Conservation (phyloP, 2,888 invertebrate species). For the Meliscaeva auricollis region DNA sequence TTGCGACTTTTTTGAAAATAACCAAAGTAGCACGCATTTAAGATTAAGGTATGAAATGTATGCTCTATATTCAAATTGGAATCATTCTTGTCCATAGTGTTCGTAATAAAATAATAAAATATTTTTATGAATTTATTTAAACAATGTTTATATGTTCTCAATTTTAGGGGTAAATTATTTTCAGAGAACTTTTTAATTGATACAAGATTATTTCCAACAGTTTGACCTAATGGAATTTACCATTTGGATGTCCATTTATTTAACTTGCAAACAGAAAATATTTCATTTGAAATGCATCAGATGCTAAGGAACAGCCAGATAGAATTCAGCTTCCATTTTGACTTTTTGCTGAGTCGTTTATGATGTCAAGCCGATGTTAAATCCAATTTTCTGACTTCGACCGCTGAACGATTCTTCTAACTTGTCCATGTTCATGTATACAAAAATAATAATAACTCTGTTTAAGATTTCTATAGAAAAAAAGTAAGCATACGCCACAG, state of each 20-base stretch:
- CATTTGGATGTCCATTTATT: background rate
- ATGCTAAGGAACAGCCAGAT: too few relatives aligned
- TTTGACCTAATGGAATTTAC: background rate
- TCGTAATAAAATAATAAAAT: background rate
- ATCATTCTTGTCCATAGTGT: constrained; percentile 54
- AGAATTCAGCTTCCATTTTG: too few relatives aligned
- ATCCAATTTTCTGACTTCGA: too few relatives aligned
- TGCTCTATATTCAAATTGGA: constrained; percentile 13
- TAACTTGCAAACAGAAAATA: background rate
- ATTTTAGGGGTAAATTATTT: background rate
- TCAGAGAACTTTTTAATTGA: background rate
- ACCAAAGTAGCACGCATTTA: constrained; percentile 1
- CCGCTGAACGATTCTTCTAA: too few relatives aligned
- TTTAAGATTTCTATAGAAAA: too few relatives aligned
- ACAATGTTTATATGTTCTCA: background rate
- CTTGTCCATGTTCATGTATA: too few relatives aligned
- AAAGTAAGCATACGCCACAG: too few relatives aligned
- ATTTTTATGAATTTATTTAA: too few relatives aligned
- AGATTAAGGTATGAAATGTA: background rate
- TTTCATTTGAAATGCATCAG: constrained; percentile 2
- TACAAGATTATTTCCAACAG: background rate
- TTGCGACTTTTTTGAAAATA: constrained; percentile 28
- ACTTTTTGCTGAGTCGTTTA: too few relatives aligned
- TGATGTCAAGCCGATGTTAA: too few relatives aligned
- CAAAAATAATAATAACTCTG: too few relatives aligned